Percentiles rank a stretch among this genome's conserved stretches.
Evolutionary conservation across 2,113 vertebrate genomes (phyloP).

Genomic region (Bungarus multicinctus): DNA sequence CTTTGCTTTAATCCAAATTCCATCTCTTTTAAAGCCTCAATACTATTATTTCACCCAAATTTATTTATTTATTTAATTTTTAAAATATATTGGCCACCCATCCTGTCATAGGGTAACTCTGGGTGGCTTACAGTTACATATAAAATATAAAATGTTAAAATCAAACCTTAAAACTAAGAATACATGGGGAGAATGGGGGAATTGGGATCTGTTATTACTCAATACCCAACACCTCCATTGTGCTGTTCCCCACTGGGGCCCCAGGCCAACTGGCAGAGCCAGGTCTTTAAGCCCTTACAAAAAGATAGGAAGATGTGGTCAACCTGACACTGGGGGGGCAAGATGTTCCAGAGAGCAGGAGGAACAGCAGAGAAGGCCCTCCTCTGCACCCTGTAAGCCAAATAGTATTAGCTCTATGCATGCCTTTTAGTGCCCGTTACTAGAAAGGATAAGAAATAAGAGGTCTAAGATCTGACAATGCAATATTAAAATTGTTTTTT

Average conservation of each 20-base stretch:
- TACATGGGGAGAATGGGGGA: too few species aligned
- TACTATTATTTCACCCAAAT: rapidly evolving
- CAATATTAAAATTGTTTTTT: neutral
- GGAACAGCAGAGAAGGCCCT: neutral
- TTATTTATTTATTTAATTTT: neutral
- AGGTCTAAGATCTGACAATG: neutral
- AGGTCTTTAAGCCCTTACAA: neutral
- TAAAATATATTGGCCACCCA: neutral
- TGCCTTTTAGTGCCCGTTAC: neutral
- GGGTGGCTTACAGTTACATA: too few species aligned
- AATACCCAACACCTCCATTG: neutral
- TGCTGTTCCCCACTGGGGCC: neutral
- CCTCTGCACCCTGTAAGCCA: too few species aligned
- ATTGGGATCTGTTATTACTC: neutral
- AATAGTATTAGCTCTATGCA: neutral
- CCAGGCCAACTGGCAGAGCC: too few species aligned
- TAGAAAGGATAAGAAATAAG: neutral
- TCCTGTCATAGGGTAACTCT: neutral
- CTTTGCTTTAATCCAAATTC: neutral
- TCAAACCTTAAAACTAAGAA: too few species aligned
- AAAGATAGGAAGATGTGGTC: neutral
- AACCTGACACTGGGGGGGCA: neutral
- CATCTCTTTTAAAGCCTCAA: neutral
- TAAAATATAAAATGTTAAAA: too few species aligned
- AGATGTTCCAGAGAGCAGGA: neutral